Percentiles rank a stretch among this genome's conserved stretches.
phyloP scores from a whole-genome alignment of 1,140 invertebrate species.

The Paraescarpia echinospica region DNA sequence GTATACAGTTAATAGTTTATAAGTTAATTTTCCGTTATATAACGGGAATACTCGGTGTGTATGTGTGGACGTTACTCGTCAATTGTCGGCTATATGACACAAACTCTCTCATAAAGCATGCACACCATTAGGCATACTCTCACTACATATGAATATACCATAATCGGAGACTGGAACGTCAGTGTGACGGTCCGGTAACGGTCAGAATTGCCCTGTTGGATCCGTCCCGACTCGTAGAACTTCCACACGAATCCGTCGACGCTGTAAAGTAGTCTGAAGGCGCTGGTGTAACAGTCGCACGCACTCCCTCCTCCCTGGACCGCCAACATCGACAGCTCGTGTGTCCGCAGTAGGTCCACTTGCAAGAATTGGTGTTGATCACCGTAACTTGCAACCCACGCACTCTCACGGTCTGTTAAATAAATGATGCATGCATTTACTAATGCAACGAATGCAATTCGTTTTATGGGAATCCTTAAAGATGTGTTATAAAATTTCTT shows the following conservation, averaged over 20 bases:
- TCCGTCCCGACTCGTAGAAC: not conserved
- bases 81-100: too few relatives aligned
- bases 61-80: too few relatives aligned
- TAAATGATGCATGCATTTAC: not conserved
- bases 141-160: not conserved
- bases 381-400: not conserved
- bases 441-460: too few relatives aligned
- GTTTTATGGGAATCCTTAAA: too few relatives aligned
- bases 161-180: not conserved
- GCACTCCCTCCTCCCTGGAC: not conserved
- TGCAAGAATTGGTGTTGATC: not conserved
- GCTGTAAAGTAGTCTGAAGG: not conserved
- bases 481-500: too few relatives aligned
- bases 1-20: too few relatives aligned
- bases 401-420: not conserved
- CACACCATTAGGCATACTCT: not conserved
- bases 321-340: not conserved
- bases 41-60: too few relatives aligned
- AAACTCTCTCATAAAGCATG: too few relatives aligned
- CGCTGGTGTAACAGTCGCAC: not conserved
- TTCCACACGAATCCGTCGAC: not conserved
- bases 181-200: not conserved
- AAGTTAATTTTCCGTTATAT: too few relatives aligned
- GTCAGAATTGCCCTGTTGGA: not conserved
- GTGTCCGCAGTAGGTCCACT: not conserved